Base-by-base conservation (phyloP, 2,888 invertebrate genomes). In the Ophioninae sp. region DNA sequence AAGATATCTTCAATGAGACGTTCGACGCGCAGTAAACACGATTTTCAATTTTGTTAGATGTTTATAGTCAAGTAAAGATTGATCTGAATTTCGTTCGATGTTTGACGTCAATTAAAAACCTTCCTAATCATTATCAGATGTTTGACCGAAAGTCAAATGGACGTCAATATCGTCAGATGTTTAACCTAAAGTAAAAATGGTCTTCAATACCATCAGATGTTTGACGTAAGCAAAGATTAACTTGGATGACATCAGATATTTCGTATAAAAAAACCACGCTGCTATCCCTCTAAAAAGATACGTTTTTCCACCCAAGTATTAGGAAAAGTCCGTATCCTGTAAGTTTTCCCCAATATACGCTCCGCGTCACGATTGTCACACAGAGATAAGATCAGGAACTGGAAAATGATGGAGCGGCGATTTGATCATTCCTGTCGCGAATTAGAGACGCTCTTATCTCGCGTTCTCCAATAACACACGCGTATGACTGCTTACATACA, bases 371-470 rank as follows among this genome's bases (percentile, higher is more conserved):
- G 51, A 71, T 63, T 64, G 41, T 8, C 39, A 13, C 23, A 30
- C 10, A 69, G 64, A 78, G 68, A 83, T 81, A 77, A 65, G 58
- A 83, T 83, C 68, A 83, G 76, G 68, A 80, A 77, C 83, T 68
- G 72, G 61, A 83, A 83, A 74, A 51, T 74, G 78, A 81, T 81
- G 74, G 8, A 78, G 37, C 81, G 81, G 74, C 81, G 74, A 81
- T 81, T 78, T 65, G 74, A 81, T 83, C 69, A 81, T 81, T 74
- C 56, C 17, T 22, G 65, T 81, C 64, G 83, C 20, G 64, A 78
- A 82, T 82, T 82, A 82, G 41, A 63, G 22, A 74, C 58, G 7
- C 41, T 58, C 44, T 56, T 51, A 58, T 69, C 61, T 17, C 20
- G 10, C 44, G 51, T 30, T 17, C 37, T 37, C 37, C n/a, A 51